These are phyloP conservation scores for Cacatua alba DNA, from an alignment of 2,113 vertebrate genomes.

Conservation along the genomic window DNA sequence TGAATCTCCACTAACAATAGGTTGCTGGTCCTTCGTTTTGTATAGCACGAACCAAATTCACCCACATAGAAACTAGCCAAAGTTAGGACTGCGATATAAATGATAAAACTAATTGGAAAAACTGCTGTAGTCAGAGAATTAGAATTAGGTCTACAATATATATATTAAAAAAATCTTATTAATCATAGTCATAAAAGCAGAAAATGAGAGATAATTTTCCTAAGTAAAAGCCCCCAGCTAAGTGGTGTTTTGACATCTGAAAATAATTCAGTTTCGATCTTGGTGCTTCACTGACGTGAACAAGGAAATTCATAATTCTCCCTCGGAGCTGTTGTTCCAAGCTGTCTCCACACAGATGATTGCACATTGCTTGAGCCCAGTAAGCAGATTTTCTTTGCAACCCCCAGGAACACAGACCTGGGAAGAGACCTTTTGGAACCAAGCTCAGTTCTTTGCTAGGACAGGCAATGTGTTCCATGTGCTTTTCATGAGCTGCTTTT, in stretches of 20 bases:
- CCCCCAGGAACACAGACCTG: neutral
- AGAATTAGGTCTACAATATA: neutral
- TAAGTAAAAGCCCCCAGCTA: slow-evolving; percentile 19
- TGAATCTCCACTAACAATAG: neutral
- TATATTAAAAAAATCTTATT: neutral
- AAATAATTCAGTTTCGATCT: slow-evolving; percentile 42
- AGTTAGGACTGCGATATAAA: neutral
- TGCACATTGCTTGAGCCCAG: accelerated
- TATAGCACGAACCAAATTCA: neutral
- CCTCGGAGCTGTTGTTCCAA: neutral
- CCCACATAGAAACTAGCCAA: neutral
- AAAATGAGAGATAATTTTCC: slow-evolving; percentile 39
- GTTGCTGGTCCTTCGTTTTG: neutral
- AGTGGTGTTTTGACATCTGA: slow-evolving; percentile 50
- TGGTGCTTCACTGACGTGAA: neutral
- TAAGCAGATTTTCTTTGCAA: neutral
- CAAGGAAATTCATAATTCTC: neutral
- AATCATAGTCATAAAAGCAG: neutral
- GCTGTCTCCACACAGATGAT: accelerated
- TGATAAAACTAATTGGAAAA: neutral
- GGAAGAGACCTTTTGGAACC: neutral
- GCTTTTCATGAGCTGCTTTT: neutral
- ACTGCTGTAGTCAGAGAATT: neutral
- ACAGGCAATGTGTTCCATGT: accelerated
- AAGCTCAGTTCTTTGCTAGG: neutral